Base-by-base conservation (phyloP, 1,140 invertebrate genomes). In the Theocolax elegans region DNA sequence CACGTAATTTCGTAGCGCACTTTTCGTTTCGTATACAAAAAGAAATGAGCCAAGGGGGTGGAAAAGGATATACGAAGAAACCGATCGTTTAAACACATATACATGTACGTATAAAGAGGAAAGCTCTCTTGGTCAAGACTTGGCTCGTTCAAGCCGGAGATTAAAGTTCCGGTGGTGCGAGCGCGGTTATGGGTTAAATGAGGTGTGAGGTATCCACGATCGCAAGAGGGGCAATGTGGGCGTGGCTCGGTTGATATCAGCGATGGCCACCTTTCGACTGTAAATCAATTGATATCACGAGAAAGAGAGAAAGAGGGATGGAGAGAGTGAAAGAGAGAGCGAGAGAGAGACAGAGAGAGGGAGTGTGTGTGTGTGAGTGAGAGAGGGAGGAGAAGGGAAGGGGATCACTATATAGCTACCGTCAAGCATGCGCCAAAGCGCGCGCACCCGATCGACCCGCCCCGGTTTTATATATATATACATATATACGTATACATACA, bases 201-300 rank as follows among this genome's bases (percentile, higher is more conserved):
- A 75, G 72, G 72, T 74, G 72, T 71, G 70, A 74, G 75, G 62
- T 72, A 66, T 40, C 31, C 31, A 35, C 40, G 40, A 29, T 29
- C 12, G 8, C 9, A 19, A 21, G 54, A 12, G 17, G 21, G 56
- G 19, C 67, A 60, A 68, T 75, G 81, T 83, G 83, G 84, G 84
- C 84, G 83, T 84, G 83, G 84, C 78, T 76, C 53, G 67, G 74
- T 79, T 73, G 79, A 81, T 86, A 86, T 86, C 83, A 83, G 79
- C 80, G 77, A 85, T 84, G 82, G 83, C 83, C 84, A 85, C 83
- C 83, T 84, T 84, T 83, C 77, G 76, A 81, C 83, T 79, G 78
- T 85, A 83, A 86, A 85, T 85, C 83, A 86, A 85, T 86, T 84
- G 82, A 86, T 84, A 85, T 84, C 82, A 67, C 76, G 76, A 63